Evolutionary conservation across 1,140 invertebrate genomes (phyloP).

Genomic region (Drosophila lacertosa): DNA sequence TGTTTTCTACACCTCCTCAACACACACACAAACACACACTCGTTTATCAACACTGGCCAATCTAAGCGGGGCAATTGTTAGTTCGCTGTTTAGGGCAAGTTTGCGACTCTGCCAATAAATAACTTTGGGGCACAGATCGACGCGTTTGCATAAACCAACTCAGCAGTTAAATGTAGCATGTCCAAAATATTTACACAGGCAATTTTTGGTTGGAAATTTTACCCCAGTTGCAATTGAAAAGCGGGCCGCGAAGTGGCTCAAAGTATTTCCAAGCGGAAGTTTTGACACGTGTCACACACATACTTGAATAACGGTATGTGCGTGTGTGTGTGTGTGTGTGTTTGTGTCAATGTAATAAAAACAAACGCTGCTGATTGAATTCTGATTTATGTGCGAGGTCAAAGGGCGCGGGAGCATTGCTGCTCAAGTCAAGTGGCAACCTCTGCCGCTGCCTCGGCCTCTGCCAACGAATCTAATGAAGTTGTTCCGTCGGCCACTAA

Average conservation of each 20-base stretch:
- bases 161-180: conserved; percentile 76
- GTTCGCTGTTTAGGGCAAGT: too few relatives aligned
- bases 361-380: conserved; percentile 81
- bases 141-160: conserved; percentile 79
- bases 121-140: conserved; percentile 48
- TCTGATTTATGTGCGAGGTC: conserved; percentile 70
- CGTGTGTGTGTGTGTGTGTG: conserved; percentile 43
- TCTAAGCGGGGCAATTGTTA: too few relatives aligned
- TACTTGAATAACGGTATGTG: conserved; percentile 29
- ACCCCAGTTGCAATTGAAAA: conserved; percentile 71
- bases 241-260: conserved; percentile 65
- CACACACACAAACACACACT: too few relatives aligned
- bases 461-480: conserved; percentile 59
- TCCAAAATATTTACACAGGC: conserved; percentile 44
- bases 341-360: conserved; percentile 74
- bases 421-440: conserved; percentile 53
- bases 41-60: too few relatives aligned
- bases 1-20: conserved; percentile 1
- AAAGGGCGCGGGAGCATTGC: not conserved
- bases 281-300: conserved; percentile 81
- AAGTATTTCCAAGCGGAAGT: conserved; percentile 83
- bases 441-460: conserved; percentile 27
- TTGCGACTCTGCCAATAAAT: conserved; percentile 53
- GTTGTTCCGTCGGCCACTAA: conserved; percentile 73
- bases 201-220: conserved; percentile 68